phyloP scores from a whole-genome alignment of 2,888 invertebrate genomes.

The Proisotoma minuta region DNA sequence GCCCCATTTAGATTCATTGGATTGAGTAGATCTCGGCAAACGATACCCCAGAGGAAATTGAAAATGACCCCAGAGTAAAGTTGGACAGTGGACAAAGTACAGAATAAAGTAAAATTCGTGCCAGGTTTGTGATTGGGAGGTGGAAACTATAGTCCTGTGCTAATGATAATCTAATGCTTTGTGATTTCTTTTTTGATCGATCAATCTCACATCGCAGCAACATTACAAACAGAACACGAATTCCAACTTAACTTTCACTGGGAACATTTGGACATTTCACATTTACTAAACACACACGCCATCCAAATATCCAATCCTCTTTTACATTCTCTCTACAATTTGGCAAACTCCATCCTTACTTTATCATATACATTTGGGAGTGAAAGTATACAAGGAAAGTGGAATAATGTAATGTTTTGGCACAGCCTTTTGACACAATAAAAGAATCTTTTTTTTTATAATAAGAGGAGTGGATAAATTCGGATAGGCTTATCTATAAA shows the following conservation, averaged over 20 bases:
- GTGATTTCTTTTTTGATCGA: slow-evolving; percentile 6
- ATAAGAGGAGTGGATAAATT: no score
- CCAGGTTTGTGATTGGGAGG: neutral
- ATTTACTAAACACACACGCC: no score
- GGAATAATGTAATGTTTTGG: no score
- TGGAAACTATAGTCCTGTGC: neutral
- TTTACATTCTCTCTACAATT: no score
- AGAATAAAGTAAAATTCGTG: no score
- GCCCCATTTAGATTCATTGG: neutral
- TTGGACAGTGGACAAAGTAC: neutral
- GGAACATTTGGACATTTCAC: neutral
- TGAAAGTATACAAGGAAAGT: no score
- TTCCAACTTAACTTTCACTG: neutral
- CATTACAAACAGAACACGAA: neutral
- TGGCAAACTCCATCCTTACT: no score
- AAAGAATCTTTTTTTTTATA: no score
- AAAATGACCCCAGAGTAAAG: neutral
- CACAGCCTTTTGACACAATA: no score
- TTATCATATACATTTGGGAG: neutral
- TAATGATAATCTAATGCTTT: slow-evolving; percentile 4
- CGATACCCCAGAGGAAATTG: slow-evolving; percentile 3
- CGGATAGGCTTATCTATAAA: no score
- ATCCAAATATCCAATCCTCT: no score
- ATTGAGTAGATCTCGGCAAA: neutral
- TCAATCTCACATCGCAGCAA: neutral